A percentile compares a stretch with the other conserved stretches of the same genome.
Conservation (phyloP, 2,113 vertebrate genomes). For the Gopherus flavomarginatus region DNA sequence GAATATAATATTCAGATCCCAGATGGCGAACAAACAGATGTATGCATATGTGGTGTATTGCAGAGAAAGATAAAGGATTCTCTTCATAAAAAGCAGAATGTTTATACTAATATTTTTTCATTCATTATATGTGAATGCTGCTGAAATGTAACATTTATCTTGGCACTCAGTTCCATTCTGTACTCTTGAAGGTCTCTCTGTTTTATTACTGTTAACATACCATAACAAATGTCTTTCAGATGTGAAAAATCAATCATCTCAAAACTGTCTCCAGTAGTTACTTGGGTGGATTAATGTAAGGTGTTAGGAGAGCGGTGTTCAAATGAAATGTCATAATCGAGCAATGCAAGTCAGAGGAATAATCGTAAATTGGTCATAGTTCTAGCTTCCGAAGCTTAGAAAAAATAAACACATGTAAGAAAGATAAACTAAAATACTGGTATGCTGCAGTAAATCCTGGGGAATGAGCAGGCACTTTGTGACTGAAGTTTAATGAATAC, state of each 20-base stretch:
- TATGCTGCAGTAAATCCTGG: not conserved
- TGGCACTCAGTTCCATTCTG: conserved; percentile 66
- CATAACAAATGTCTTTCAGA: conserved; percentile 80
- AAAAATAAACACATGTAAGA: not conserved
- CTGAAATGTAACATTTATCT: conserved; percentile 77
- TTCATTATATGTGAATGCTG: conserved; percentile 63
- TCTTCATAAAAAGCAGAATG: conserved; percentile 35
- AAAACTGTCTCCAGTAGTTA: conserved; percentile 68
- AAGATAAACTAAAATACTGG: not conserved
- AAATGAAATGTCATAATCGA: conserved; percentile 73
- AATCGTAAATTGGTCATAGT: conserved; percentile 50
- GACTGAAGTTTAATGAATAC: not conserved
- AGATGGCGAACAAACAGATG: conserved; percentile 32
- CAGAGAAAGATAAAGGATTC: conserved; percentile 35
- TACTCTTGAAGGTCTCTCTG: conserved; percentile 49
- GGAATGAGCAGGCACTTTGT: not conserved
- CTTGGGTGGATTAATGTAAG: conserved; percentile 77
- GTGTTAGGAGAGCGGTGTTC: conserved; percentile 64
- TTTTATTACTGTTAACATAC: conserved; percentile 75
- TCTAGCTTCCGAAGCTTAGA: conserved; percentile 19
- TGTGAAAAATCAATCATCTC: conserved; percentile 79
- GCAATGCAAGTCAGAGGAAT: conserved; percentile 41
- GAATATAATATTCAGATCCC: conserved; percentile 15
- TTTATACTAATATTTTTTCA: conserved; percentile 60
- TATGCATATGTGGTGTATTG: not conserved